Evolutionary conservation across 1,140 invertebrate species (phyloP).

Genomic region (Dufourea novaeangliae): DNA sequence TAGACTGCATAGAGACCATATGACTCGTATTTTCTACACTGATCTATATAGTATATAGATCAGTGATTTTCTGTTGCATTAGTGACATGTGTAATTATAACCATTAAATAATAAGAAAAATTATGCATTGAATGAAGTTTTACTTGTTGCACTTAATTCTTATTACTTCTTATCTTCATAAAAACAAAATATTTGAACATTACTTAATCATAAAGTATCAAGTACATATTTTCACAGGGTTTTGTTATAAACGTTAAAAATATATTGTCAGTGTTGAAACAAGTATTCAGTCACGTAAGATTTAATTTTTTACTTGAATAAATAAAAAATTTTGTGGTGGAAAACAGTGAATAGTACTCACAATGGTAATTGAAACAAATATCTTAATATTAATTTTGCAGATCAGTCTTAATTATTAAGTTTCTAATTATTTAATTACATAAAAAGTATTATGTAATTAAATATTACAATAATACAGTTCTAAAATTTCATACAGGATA

Average conservation of each 20-base stretch:
- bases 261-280: background rate
- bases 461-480: background rate
- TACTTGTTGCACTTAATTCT: background rate
- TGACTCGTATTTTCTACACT: too few relatives aligned
- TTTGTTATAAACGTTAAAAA: background rate
- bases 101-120: background rate
- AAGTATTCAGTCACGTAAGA: background rate
- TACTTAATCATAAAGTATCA: background rate
- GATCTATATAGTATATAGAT: too few relatives aligned
- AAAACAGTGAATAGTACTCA: background rate
- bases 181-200: background rate
- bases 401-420: background rate
- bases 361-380: conserved; percentile 30
- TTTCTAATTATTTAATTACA: background rate
- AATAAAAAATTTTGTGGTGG: background rate
- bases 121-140: background rate
- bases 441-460: background rate
- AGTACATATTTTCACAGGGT: too few relatives aligned
- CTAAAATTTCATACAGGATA: background rate
- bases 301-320: background rate
- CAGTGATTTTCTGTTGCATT: background rate
- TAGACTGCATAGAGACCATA: too few relatives aligned
- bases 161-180: background rate
- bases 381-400: background rate
- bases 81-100: background rate